Base-by-base conservation (phyloP, 2,888 invertebrate species). In the Craniophora ligustri region DNA sequence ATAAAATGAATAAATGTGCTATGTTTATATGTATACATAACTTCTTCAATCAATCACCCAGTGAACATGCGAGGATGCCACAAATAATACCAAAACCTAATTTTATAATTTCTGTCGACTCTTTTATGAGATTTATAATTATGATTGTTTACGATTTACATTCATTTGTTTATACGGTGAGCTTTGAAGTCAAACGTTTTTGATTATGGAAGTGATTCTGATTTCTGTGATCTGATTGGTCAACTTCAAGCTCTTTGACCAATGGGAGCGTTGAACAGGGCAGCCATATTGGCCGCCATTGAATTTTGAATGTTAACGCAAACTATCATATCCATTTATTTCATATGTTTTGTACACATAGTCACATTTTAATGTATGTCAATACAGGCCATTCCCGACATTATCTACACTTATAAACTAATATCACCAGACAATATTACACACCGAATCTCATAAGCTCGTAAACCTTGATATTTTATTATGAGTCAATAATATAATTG, bases 391-490 rank as follows among this genome's bases (percentile, higher is more conserved):
- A 67, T 76, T 64, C 51, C 63, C 19, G 45, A 62, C 64, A 75
- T 78, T 86, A 89, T 82, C 84, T 89, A 89, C 80, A 80, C 82
- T 91, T 90, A 91, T n/a, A 14, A 49, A 45, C 85, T 91, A 91
- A 80, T 92, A 92, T 91, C 92, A 91, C 92, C 82, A 79, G 65
- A 85, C 73, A 81, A 72, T 71, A 81, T 79, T 62, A 54, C 71
- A 83, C 73, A 84, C 78, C 79, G 51, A 82, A 82, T 81, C 90
- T 92, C 92, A 92, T 92, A 92, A 92, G 88, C 91, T 91, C 87
- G 73, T 75, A 67, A 78, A 82, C 76, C 78, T 85, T 78, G 82
- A 84, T 79, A 91, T 83, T 82, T 81, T 71, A 70, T 72, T 81
- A 56, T 82, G 72, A 76, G 81, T 86, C 85, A 86, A 81, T 74